A percentile compares a stretch with the other conserved stretches of the same genome.
Conservation (phyloP, 53 echinoderm and acorn worm species). For the Apostichopus leukothele region DNA sequence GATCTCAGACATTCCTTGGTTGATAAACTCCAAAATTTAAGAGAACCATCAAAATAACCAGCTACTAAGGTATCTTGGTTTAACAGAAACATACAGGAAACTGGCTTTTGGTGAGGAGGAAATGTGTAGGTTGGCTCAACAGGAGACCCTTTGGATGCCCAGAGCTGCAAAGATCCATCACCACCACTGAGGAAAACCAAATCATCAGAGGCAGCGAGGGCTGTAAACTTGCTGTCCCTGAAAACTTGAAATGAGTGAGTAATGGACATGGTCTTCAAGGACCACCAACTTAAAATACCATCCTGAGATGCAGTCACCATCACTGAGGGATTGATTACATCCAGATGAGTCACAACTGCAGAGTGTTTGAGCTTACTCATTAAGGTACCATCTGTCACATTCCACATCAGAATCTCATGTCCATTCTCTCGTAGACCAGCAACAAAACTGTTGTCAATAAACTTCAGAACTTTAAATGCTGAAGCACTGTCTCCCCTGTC, state of each 20-base stretch:
- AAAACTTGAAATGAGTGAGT: not conserved
- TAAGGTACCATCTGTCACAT: slow-evolving; percentile 41
- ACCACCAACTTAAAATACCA: slow-evolving; percentile 32
- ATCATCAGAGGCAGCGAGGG: slow-evolving; percentile 2
- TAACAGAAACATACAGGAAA: slow-evolving; percentile 28
- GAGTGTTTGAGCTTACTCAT: slow-evolving; percentile 50
- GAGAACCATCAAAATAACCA: slow-evolving; percentile 60
- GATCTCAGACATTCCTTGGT: slow-evolving; percentile 57
- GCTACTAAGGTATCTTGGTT: not conserved
- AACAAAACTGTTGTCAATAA: slow-evolving; percentile 19
- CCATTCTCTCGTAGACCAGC: slow-evolving; percentile 54
- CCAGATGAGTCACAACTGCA: slow-evolving; percentile 35
- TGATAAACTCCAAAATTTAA: slow-evolving; percentile 64
- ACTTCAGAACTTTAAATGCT: slow-evolving; percentile 55
- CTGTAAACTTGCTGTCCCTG: slow-evolving; percentile 19
- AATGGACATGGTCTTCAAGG: not conserved
- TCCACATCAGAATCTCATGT: slow-evolving; percentile 62
- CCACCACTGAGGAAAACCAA: slow-evolving; percentile 33
- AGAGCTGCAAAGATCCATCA: slow-evolving; percentile 12
- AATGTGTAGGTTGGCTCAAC: not conserved
- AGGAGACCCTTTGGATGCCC: slow-evolving; percentile 19
- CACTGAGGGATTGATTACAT: not conserved
- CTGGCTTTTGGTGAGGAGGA: not conserved
- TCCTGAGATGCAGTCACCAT: slow-evolving; percentile 32
- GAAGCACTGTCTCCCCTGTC: slow-evolving; percentile 18